phyloP scores from a whole-genome alignment of 1,140 invertebrate genomes.

The Notospermus geniculatus region DNA sequence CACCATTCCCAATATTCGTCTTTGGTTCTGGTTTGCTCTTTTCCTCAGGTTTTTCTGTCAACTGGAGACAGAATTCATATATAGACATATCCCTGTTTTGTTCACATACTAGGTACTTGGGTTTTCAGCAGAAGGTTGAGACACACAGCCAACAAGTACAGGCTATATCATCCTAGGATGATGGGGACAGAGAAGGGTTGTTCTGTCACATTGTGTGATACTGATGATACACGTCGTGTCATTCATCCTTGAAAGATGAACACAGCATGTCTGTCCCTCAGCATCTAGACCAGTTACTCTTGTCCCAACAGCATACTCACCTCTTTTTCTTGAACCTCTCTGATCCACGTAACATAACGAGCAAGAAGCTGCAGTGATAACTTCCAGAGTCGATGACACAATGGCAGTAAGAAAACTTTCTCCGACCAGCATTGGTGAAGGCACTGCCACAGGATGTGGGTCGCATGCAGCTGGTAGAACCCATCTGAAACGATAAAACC shows the following conservation, averaged over 20 bases:
- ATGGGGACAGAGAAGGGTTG: too few species aligned
- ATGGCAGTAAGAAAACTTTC: conserved; percentile 70
- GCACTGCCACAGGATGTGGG: conserved; percentile 50
- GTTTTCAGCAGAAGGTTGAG: too few species aligned
- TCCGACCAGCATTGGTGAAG: conserved; percentile 71
- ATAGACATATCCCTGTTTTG: too few species aligned
- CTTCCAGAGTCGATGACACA: conserved; percentile 83
- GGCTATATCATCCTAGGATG: too few species aligned
- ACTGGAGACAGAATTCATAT: not conserved
- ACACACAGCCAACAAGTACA: too few species aligned
- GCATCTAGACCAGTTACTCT: too few species aligned
- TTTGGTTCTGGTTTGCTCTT: not conserved
- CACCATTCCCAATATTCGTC: conserved; percentile 3
- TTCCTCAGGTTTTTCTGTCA: not conserved
- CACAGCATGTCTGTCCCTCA: too few species aligned
- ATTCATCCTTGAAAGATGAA: too few species aligned
- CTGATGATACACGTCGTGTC: too few species aligned
- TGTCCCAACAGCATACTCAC: conserved; percentile 26
- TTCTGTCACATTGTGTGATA: too few species aligned
- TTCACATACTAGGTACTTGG: too few species aligned
- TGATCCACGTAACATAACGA: conserved; percentile 72
- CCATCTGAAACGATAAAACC: conserved; percentile 19
- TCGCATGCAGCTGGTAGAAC: conserved; percentile 37
- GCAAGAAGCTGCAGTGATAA: conserved; percentile 77
- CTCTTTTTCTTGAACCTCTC: conserved; percentile 46